A percentile compares a stretch with the other conserved stretches of the same genome.
Conservation (phyloP, 1,140 invertebrate genomes). For the Neodiprion pinetum region DNA sequence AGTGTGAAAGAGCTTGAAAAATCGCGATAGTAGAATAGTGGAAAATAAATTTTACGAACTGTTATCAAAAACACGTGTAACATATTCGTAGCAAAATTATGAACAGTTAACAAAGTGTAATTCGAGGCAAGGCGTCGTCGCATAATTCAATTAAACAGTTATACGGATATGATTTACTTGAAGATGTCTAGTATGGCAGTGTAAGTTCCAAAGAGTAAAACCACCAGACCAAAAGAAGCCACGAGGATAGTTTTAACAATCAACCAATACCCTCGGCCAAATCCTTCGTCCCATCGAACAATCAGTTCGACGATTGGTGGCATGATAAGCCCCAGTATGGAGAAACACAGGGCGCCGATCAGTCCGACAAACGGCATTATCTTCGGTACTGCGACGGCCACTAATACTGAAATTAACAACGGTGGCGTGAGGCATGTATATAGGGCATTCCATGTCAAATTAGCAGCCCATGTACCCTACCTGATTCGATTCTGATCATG, state of each 20-base stretch:
- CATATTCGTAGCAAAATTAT: no score
- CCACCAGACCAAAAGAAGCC: constrained; percentile 74
- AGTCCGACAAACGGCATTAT: constrained; percentile 91
- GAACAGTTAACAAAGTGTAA: no score
- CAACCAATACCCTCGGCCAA: constrained; percentile 74
- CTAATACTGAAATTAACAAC: constrained; percentile 67
- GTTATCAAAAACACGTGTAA: no score
- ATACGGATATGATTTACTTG: constrained; percentile 11
- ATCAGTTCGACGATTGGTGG: constrained; percentile 89
- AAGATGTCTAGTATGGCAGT: constrained; percentile 77
- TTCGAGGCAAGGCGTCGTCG: no score
- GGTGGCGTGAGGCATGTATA: constrained; percentile 46
- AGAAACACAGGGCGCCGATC: constrained; percentile 94
- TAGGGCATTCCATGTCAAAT: no score
- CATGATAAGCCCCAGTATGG: constrained; percentile 89
- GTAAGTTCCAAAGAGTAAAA: constrained; percentile 82
- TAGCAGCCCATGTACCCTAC: no score
- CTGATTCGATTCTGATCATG: no score
- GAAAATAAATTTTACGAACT: no score
- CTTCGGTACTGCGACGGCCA: constrained; percentile 87
- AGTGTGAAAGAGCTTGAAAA: no score
- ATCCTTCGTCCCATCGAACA: constrained; percentile 79
- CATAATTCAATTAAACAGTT: no score
- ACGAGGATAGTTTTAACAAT: constrained; percentile 81
- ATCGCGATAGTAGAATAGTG: no score